Percentiles rank a stretch among this genome's conserved stretches.
Conservation (phyloP, 2,888 invertebrate species). For the Celastrina argiolus region DNA sequence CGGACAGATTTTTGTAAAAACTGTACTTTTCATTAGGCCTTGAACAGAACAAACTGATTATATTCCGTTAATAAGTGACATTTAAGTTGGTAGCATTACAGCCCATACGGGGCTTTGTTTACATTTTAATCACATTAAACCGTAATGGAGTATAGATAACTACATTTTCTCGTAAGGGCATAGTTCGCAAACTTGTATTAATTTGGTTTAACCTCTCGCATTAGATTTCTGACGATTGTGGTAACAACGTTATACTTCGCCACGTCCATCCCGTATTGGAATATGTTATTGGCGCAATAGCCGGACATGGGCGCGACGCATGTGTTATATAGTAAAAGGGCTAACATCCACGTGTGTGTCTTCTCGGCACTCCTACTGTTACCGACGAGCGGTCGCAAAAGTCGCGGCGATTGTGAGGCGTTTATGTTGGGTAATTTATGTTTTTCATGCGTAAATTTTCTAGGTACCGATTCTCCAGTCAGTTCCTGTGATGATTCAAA, state of each 20-base stretch:
- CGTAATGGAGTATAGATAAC: background rate
- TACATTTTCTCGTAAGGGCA: constrained; percentile 52
- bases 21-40: constrained; percentile 59
- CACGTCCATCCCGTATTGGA: constrained; percentile 65
- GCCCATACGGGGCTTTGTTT: too few relatives aligned
- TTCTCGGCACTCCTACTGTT: constrained; percentile 36
- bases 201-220: constrained; percentile 51
- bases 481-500: constrained; percentile 54
- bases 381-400: constrained; percentile 37
- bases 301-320: constrained; percentile 66
- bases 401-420: constrained; percentile 28
- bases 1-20: constrained; percentile 69
- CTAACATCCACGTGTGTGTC: constrained; percentile 63
- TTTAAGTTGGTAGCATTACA: too few relatives aligned
- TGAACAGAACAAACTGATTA: constrained; percentile 30
- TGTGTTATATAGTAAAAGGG: constrained; percentile 61
- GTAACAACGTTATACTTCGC: constrained; percentile 62
- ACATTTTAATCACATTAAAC: too few relatives aligned
- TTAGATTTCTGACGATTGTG: constrained; percentile 52
- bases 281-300: constrained; percentile 60
- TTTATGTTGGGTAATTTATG: constrained; percentile 5
- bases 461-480: constrained; percentile 28
- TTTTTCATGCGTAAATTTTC: constrained; percentile 22
- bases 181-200: constrained; percentile 49
- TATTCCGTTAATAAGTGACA: background rate